Percentiles rank a stretch among this genome's conserved stretches.
Evolutionary conservation across 2,113 vertebrate genomes (phyloP).

Genomic region (Fregetta grallaria): DNA sequence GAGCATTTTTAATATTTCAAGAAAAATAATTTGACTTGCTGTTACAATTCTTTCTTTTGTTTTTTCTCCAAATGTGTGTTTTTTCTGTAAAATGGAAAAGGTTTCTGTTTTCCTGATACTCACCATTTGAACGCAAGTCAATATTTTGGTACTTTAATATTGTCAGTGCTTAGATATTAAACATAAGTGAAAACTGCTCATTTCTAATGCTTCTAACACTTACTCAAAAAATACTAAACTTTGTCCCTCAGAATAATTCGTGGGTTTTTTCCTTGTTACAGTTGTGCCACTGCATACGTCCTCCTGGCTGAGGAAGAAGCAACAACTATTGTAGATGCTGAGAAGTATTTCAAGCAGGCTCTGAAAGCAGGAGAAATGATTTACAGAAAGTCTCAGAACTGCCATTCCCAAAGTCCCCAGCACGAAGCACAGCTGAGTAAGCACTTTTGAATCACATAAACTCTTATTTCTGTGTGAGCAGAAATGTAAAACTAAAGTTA

Average conservation of each 20-base stretch:
- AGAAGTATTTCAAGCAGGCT: slow-evolving; percentile 95
- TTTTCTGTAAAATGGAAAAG: neutral
- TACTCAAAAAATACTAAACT: neutral
- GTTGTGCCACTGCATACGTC: slow-evolving; percentile 95
- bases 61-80: neutral
- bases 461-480: neutral
- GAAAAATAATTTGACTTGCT: neutral
- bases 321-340: slow-evolving; percentile 94
- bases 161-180: neutral
- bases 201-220: neutral
- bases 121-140: neutral
- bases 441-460: neutral
- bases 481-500: neutral
- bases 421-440: slow-evolving; percentile 84
- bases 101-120: slow-evolving; percentile 1
- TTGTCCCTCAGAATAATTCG: neutral
- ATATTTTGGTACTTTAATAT: neutral
- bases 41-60: neutral
- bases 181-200: neutral
- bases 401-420: slow-evolving; percentile 78
- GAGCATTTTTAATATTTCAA: neutral
- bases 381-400: slow-evolving; percentile 79
- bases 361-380: slow-evolving; percentile 87
- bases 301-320: slow-evolving; percentile 97
- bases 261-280: slow-evolving; percentile 19